Evolutionary conservation across 35 echinoderm and acorn worm genomes (phyloP).

Genomic region (Patiria miniata): DNA sequence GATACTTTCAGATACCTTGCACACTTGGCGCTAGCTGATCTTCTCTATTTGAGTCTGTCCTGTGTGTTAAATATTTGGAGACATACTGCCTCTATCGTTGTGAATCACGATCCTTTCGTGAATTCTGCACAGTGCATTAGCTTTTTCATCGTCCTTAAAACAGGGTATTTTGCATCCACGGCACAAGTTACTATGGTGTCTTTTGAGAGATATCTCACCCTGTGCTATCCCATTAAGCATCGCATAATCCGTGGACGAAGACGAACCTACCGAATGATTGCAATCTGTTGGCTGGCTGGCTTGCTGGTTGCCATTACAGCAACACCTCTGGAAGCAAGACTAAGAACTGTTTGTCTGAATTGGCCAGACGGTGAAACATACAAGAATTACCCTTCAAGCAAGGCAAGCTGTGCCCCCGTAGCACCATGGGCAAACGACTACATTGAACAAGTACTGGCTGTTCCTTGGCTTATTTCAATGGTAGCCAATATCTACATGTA

Average conservation of each 20-base stretch:
- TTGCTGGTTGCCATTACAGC: background rate
- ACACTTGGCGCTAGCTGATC: background rate
- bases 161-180: background rate
- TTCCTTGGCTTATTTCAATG: background rate
- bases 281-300: background rate
- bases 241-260: conserved; percentile 7
- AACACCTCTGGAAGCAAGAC: background rate
- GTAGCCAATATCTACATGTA: conserved; percentile 12
- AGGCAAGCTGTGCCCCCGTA: background rate
- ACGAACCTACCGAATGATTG: conserved; percentile 14
- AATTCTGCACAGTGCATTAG: background rate
- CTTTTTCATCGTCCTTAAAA: background rate
- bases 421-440: too few species aligned
- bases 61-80: background rate
- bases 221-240: conserved; percentile 33
- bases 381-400: background rate
- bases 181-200: conserved; percentile 21
- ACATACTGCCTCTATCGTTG: background rate
- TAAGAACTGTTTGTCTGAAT: background rate
- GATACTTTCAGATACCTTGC: background rate
- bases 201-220: conserved; percentile 18
- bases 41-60: background rate
- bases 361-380: background rate
- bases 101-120: background rate
- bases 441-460: background rate